These are phyloP conservation scores for Macrotrachela quadricornifera DNA, from an alignment of 1,140 invertebrate genomes.

Conservation along the genomic window DNA sequence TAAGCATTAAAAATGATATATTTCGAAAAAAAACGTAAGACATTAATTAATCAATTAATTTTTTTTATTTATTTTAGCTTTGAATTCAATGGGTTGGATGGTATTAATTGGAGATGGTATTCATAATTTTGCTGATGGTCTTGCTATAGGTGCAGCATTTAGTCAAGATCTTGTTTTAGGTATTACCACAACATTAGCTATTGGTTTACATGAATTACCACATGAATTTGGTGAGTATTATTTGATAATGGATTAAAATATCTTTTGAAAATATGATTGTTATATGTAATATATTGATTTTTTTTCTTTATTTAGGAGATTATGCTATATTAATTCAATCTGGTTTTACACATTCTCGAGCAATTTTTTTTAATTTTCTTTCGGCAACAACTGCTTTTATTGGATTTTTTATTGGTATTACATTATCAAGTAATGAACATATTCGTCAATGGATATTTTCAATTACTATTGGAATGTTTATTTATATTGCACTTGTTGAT, in stretches of 20 bases:
- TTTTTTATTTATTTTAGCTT: neutral
- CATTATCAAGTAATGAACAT: neutral
- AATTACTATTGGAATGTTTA: slow-evolving; percentile 6
- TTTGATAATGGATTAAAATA: too few species aligned
- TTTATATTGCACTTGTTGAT: slow-evolving; percentile 8
- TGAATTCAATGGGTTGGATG: slow-evolving; percentile 24
- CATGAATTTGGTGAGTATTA: slow-evolving; percentile 26
- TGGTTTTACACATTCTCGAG: slow-evolving; percentile 1
- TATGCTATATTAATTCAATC: slow-evolving; percentile 5
- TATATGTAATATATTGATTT: too few species aligned
- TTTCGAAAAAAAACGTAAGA: too few species aligned
- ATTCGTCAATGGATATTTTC: slow-evolving; percentile 1
- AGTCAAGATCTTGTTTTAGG: slow-evolving; percentile 18
- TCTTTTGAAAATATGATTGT: too few species aligned
- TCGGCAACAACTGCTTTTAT: neutral
- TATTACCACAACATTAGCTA: slow-evolving; percentile 29
- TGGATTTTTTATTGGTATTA: slow-evolving; percentile 2
- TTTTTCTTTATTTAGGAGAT: slow-evolving; percentile 10
- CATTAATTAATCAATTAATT: too few species aligned
- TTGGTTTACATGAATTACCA: slow-evolving; percentile 35
- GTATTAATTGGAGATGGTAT: slow-evolving; percentile 32
- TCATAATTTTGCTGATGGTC: slow-evolving; percentile 34
- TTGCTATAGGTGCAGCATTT: slow-evolving; percentile 35
- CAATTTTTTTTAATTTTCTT: slow-evolving; percentile 4
- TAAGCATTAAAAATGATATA: too few species aligned